Conservation (phyloP, 2,888 invertebrate species). For the Tipula confusa region DNA sequence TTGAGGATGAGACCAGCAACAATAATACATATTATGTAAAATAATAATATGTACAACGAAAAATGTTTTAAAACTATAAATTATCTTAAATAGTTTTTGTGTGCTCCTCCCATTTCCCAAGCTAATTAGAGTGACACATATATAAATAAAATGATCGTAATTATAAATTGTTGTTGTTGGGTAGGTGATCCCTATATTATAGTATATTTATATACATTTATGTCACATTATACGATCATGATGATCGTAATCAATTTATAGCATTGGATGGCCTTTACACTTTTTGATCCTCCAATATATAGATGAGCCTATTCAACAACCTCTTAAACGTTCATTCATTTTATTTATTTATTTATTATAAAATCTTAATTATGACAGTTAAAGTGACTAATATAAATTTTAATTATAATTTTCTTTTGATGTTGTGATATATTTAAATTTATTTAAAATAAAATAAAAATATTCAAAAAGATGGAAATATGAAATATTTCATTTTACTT, state of each 20-base stretch:
- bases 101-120: constrained; percentile 6
- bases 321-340: not conserved
- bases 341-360: too few relatives aligned
- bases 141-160: not conserved
- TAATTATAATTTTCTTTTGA: constrained; percentile 15
- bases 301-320: not conserved
- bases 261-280: not conserved
- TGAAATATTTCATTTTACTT: not conserved
- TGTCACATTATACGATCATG: not conserved
- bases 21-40: not conserved
- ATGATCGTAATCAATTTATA: not conserved
- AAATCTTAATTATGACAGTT: constrained; percentile 8
- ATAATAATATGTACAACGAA: not conserved
- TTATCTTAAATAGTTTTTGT: not conserved
- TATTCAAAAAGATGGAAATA: not conserved
- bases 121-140: not conserved
- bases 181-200: too few relatives aligned
- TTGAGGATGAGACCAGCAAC: not conserved
- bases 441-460: not conserved
- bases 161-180: too few relatives aligned
- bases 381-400: not conserved
- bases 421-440: not conserved
- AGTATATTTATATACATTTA: not conserved
- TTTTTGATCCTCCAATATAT: not conserved
- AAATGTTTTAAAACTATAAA: not conserved